A percentile compares a stretch with the other conserved stretches of the same genome.
Evolutionary conservation across 2,888 invertebrate genomes (phyloP).

Genomic region (Rhagophthalmus giganteus): DNA sequence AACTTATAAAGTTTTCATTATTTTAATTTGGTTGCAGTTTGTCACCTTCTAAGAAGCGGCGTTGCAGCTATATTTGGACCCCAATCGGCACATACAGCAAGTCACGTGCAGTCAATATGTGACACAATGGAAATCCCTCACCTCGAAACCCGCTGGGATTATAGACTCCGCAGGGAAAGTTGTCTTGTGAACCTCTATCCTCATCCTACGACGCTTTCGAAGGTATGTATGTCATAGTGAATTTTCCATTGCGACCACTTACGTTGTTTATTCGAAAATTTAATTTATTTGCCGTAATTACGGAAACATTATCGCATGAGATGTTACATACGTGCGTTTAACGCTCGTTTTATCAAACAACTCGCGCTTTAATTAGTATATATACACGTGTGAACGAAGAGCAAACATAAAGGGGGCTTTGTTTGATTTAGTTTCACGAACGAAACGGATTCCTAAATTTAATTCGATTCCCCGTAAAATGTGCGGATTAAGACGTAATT

Average conservation of each 20-base stretch:
- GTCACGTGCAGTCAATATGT: slow-evolving; percentile 94
- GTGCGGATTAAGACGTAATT: too few relatives aligned
- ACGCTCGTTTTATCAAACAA: not conserved
- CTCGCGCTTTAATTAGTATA: not conserved
- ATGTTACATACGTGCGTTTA: too few relatives aligned
- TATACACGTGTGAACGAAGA: not conserved
- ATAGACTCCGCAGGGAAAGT: slow-evolving; percentile 80
- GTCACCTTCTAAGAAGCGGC: slow-evolving; percentile 82
- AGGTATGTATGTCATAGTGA: slow-evolving; percentile 62
- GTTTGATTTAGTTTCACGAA: too few relatives aligned
- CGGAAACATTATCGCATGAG: too few relatives aligned
- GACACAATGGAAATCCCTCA: slow-evolving; percentile 96
- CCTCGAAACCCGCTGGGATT: slow-evolving; percentile 94
- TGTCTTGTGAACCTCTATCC: slow-evolving; percentile 94
- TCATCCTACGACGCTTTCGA: slow-evolving; percentile 83
- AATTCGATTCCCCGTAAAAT: too few relatives aligned
- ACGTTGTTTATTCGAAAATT: slow-evolving; percentile 3
- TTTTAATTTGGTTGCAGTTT: too few relatives aligned
- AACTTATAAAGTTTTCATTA: too few relatives aligned
- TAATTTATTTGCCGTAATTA: slow-evolving; percentile 7
- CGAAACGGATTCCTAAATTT: too few relatives aligned
- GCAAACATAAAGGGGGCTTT: not conserved
- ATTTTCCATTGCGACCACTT: slow-evolving; percentile 8
- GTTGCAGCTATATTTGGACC: slow-evolving; percentile 95
- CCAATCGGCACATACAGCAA: slow-evolving; percentile 85